phyloP scores from a whole-genome alignment of 1,140 invertebrate species.

The Anoplophora glabripennis region DNA sequence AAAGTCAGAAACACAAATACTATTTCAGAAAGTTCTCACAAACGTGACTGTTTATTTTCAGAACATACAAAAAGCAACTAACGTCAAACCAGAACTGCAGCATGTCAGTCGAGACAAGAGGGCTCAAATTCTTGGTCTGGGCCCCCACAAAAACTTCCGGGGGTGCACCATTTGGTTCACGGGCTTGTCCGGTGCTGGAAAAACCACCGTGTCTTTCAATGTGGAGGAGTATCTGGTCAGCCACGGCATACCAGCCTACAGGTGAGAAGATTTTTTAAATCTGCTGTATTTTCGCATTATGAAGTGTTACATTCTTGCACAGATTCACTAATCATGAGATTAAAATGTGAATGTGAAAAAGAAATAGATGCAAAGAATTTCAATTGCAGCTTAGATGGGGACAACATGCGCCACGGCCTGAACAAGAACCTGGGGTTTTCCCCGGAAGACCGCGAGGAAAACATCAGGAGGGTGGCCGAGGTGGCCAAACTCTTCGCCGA shows the following conservation, averaged over 20 bases:
- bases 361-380: too few relatives aligned
- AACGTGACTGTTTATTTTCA: constrained; percentile 7
- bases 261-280: too few relatives aligned
- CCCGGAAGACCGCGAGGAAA: constrained; percentile 94
- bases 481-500: constrained; percentile 94
- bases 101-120: constrained; percentile 91
- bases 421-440: constrained; percentile 96
- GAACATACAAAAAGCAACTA: constrained; percentile 66
- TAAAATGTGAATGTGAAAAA: too few relatives aligned
- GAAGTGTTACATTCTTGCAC: too few relatives aligned
- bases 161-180: constrained; percentile 99
- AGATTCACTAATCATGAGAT: too few relatives aligned
- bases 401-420: constrained; percentile 93
- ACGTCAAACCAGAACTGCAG: constrained; percentile 93
- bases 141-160: constrained; percentile 73
- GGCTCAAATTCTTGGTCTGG: constrained; percentile 83
- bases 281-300: too few relatives aligned
- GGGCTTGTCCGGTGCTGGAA: constrained; percentile 94
- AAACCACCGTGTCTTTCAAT: constrained; percentile 96
- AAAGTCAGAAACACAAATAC: too few relatives aligned
- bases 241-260: constrained; percentile 84
- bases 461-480: constrained; percentile 95
- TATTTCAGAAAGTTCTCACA: too few relatives aligned
- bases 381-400: constrained; percentile 81
- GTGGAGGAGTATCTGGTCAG: constrained; percentile 89